Evolutionary conservation across 1,140 invertebrate species (phyloP), one percentile per base, ranked within the genome.

Genomic region (Drosophila takahashii): DNA sequence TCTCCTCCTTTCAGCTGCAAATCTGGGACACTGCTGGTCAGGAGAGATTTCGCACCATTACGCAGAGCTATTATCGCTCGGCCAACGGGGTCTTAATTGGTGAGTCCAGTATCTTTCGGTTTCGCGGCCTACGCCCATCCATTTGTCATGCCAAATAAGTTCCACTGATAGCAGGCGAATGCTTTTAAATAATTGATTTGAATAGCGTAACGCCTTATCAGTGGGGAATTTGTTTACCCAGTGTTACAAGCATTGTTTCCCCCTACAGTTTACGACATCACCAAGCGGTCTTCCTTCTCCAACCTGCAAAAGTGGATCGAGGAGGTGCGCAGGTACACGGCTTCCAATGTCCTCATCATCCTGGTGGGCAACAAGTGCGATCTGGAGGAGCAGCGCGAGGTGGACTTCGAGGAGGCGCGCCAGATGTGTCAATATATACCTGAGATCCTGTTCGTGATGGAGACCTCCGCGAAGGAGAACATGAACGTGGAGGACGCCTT

Each of bases 1-100:
- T n/a, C n/a, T n/a, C n/a, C n/a, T n/a, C n/a, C 29, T 32, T 32
- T 32, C 62, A 92, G 91, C 65, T 92, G 42, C 97, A 98, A 94
- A 97, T 98, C 84, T 99, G 97, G 97, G 97, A 98, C 92, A 98
- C 97, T 29, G 97, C 97, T 51, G 97, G 97, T 1, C 97, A 98
- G 91, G 97, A 98, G 92, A 94, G 97, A 81, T 98, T 98, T 93
- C 94, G 97, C 72, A 97, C 97, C n/a, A 96, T 98, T 81, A 97
- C 97, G 5, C 97, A 98, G 79, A 98, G 97, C 93, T 98, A 98
- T 92, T 98, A 98, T 93, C 95, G 98, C 92, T 97, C 97, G 57
- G 97, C 97, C 18, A 96, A 98, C 93, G 97, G 97, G 66, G 97
- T 98, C 45, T 96, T 98, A 66, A 95, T 97, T 87, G 96, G 96